Base-by-base conservation (phyloP, 1,140 invertebrate genomes). In the Oedothorax gibbosus region DNA sequence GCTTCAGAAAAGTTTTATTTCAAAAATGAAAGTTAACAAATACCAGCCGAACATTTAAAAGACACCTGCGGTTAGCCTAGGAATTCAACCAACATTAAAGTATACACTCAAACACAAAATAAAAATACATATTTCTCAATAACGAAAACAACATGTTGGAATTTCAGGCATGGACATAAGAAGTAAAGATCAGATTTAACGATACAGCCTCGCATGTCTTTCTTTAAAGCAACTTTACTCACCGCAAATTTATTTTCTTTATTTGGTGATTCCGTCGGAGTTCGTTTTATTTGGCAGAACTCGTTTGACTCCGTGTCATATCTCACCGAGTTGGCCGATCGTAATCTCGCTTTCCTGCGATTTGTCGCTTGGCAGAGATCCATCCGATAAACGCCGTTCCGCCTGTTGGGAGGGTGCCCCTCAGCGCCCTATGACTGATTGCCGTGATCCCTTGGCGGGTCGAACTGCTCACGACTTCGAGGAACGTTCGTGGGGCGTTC, bases 311-410 rank as follows among this genome's bases (percentile, higher is more conserved):
- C 51, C 12, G 51, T 80, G 18, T 66, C 78, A 81, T 81, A 81
- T 81, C 78, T 81, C 78, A 81, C 78, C 53, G n/a, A 10, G 14
- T 60, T 69, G 66, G 66, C 65, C 60, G 78, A 81, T 81, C 15
- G 14, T 71, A 71, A 81, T 81, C 78, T 7, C 14, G 9, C 5
- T 7, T 15, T 50, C 35, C 65, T 71, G 53, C 78, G 57, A 81
- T 81, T 81, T 81, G 78, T 81, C 78, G 78, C 71, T 71, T 69
- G 54, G 20, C 54, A 0, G 9, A 71, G 78, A 81, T 81, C 54
- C n/a, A 18, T n/a, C 78, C 11, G 78, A 81, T 81, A 81, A 72
- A 68, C n/a, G 20, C 7, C 20, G 20, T 53, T 75, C 64, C 62
- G 77, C 64, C 18, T 60, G 53, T 71, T 71, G 51, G 66, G 62